A percentile compares a stretch with the other conserved stretches of the same genome.
Conservation (phyloP, 2,113 vertebrate species). For the Urocitellus parryii region DNA sequence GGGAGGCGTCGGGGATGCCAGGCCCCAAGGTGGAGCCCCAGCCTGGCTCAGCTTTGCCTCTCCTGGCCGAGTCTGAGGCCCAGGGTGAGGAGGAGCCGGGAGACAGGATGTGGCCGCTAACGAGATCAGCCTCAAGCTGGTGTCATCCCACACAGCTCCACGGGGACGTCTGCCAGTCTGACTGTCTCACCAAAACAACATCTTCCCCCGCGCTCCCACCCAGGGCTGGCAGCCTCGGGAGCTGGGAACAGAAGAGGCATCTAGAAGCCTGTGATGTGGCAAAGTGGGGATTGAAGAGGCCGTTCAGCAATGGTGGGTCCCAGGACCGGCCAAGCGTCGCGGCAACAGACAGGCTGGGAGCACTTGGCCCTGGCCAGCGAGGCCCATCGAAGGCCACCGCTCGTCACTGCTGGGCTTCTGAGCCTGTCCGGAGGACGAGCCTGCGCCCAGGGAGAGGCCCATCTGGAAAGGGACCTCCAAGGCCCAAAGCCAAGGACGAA, state of each 20-base stretch:
- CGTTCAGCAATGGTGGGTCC: background rate
- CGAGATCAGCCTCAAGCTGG: background rate
- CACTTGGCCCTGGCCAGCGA: rapidly evolving
- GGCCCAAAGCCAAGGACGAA: background rate
- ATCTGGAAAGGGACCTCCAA: background rate
- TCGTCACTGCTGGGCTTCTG: background rate
- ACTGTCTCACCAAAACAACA: background rate
- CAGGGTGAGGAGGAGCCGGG: background rate
- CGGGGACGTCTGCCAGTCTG: background rate
- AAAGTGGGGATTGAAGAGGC: background rate
- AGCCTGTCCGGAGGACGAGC: background rate
- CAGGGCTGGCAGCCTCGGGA: background rate
- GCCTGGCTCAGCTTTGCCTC: background rate
- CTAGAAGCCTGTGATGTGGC: background rate
- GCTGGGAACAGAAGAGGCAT: background rate
- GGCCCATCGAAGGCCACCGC: background rate
- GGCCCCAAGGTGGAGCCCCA: background rate
- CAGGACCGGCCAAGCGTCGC: background rate
- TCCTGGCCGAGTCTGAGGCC: background rate
- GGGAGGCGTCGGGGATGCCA: too few species aligned
- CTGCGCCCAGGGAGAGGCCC: background rate
- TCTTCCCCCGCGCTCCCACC: background rate
- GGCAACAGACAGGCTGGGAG: too few species aligned
- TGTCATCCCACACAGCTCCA: background rate
- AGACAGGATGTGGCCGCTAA: slow-evolving; percentile 18